A percentile compares a stretch with the other conserved stretches of the same genome.
phyloP scores from a whole-genome alignment of 1,140 invertebrate genomes.

The Patella vulgata region DNA sequence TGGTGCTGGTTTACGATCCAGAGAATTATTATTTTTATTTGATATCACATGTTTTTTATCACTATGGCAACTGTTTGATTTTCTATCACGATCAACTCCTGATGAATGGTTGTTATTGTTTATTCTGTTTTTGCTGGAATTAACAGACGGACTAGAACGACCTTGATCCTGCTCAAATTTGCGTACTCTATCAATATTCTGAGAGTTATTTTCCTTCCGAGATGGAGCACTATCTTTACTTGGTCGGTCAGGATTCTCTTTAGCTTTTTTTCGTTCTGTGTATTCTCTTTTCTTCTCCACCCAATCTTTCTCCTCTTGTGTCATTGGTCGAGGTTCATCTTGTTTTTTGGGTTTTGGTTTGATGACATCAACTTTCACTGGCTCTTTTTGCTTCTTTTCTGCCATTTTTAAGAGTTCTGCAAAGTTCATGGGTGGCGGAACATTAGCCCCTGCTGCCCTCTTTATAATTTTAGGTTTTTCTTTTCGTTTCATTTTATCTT shows the following conservation, averaged over 20 bases:
- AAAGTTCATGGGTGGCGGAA: constrained; percentile 12
- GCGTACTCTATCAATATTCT: too few species aligned
- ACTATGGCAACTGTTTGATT: too few species aligned
- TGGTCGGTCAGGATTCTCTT: constrained; percentile 15
- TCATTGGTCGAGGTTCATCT: constrained; percentile 7
- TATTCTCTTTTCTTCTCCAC: not conserved
- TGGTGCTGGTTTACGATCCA: too few species aligned
- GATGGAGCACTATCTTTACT: too few species aligned
- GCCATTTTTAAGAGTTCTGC: constrained; percentile 13
- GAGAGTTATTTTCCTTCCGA: too few species aligned
- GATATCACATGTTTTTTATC: too few species aligned
- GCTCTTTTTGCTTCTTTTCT: constrained; percentile 15
- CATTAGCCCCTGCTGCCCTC: not conserved
- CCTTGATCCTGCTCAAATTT: too few species aligned
- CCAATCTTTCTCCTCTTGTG: constrained; percentile 11
- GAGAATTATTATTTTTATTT: too few species aligned
- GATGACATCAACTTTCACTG: constrained; percentile 8
- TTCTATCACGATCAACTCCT: too few species aligned
- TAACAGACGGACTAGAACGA: too few species aligned
- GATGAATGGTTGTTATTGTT: too few species aligned
- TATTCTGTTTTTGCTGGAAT: too few species aligned
- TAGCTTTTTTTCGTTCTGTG: constrained; percentile 5
- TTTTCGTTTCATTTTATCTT: not conserved
- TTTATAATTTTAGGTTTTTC: constrained; percentile 7
- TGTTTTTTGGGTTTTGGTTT: constrained; percentile 5